Percentiles rank a stretch among this genome's conserved stretches.
phyloP scores from a whole-genome alignment of 1,140 invertebrate species.

The Aleiodes sp. region DNA sequence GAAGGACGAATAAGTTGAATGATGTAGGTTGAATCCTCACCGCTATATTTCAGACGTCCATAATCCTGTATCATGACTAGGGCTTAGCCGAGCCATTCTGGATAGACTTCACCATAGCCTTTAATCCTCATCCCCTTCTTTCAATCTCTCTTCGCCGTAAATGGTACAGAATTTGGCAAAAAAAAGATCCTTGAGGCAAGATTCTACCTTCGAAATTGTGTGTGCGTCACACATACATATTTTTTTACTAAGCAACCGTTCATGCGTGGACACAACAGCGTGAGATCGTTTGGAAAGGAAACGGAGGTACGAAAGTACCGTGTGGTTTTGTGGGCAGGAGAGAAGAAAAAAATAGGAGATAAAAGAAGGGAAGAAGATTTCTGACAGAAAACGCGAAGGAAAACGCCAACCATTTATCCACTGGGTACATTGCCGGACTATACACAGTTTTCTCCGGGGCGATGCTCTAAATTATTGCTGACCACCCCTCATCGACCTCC shows the following conservation, averaged over 20 bases:
- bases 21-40: too few species aligned
- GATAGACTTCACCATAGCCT: too few species aligned
- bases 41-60: slow-evolving; percentile 55
- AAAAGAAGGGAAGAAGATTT: not conserved
- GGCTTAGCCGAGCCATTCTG: slow-evolving; percentile 55
- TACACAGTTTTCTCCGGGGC: slow-evolving; percentile 41
- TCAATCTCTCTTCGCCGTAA: too few species aligned
- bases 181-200: not conserved
- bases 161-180: too few species aligned
- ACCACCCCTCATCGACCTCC: slow-evolving; percentile 14
- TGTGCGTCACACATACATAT: not conserved
- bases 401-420: slow-evolving; percentile 47
- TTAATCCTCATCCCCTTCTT: too few species aligned
- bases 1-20: slow-evolving; percentile 5
- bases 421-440: slow-evolving; percentile 34
- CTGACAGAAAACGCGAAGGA: slow-evolving; percentile 24
- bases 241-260: not conserved
- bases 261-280: not conserved
- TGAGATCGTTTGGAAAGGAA: not conserved
- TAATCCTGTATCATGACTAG: slow-evolving; percentile 58
- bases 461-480: slow-evolving; percentile 51
- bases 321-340: not conserved
- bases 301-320: slow-evolving; percentile 25
- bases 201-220: too few species aligned
- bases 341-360: slow-evolving; percentile 24